Evolutionary conservation across 2,888 invertebrate species (phyloP), one percentile per base, ranked within the genome.

Genomic region (Sphaerophoria taeniata): DNA sequence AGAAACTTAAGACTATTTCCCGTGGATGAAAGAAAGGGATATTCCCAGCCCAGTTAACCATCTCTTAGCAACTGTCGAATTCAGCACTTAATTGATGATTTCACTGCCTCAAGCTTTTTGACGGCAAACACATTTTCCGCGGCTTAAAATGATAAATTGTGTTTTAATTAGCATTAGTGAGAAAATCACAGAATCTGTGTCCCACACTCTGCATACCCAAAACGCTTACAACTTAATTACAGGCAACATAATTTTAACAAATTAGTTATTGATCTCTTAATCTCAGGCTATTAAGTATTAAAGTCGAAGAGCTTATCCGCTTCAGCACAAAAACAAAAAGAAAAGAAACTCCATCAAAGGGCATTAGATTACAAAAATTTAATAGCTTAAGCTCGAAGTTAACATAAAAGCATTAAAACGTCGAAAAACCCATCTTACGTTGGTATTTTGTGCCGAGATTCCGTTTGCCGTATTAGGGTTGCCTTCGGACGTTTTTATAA

Each of bases 341-440:
- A 65, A 67, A 60, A 75, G 67, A 69, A 55, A 47, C 53, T 69
- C 60, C 56, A 73, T 77, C 61, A 36, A 12, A 51, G 36, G 24
- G 67, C 39, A 53, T 67, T 34, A 34, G 33, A 72, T 72, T 77
- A 72, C 67, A 39, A 63, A 70, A 71, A 39, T 72, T 33, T 51
- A 73, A 69, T 61, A 49, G 49, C 34, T 76, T 77, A 53, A 67
- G 60, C 47, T 36, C 60, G 36, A 60, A 60, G 70, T 45, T 72
- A 60, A 53, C 53, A 45, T 65, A 39, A 24, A 24, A 24, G 24
- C 24, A 24, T 24, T 24, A 24, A 24, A 24, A 24, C 24, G 2
- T 65, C 63, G 56, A 43, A 78, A 67, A 78, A 31, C 53, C 31
- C 33, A 63, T 53, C 63, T 34, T 9, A 53, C 33, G 12, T 53